Evolutionary conservation across 2,888 invertebrate species (phyloP), one percentile per base, ranked within the genome.

Genomic region (Habrosyne pyritoides): DNA sequence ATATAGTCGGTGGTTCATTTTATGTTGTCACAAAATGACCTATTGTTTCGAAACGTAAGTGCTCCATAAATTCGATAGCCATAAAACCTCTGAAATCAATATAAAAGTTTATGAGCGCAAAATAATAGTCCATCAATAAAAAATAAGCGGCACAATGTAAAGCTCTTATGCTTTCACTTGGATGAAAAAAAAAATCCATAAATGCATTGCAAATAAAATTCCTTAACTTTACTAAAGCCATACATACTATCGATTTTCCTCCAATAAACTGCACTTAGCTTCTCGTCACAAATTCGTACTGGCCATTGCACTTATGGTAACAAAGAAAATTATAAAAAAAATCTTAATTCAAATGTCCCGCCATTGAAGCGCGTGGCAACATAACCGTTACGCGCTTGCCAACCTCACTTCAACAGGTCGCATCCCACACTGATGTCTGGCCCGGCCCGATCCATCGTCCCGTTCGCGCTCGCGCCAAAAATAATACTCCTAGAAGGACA

Each of bases 361-460:
- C 86, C 71, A 66, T 65, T 59, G 61, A 52, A 62, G 64, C 57
- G 63, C 58, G 64, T 64, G 64, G 63, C 63, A 71, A 66, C 65
- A 69, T 61, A 64, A 54, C 70, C 53, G 64, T 63, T 72, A 71
- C 77, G 76, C 73, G 73, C 62, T 73, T 76, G 77, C 81, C 91
- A 84, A 85, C 91, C 90, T 83, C 71, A 73, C 90, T 73, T 89
- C 91, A 91, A 91, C 91, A 92, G 91, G 91, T 91, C 90, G 87
- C 85, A 83, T 86, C 85, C 84, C 86, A 82, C 81, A 91, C 91
- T 91, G 89, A 66, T 67, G 65, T 54, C 65, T 58, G 65, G 74
- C 63, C 71, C 73, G 79, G 82, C 81, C 76, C 78, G 74, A 71
- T 69, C 71, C 67, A 63, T 65, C 75, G 76, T 67, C 79, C 81